Percentiles rank a stretch among this genome's conserved stretches.
Evolutionary conservation across 2,888 invertebrate genomes (phyloP).

Genomic region (Hypselothyrea guttata): DNA sequence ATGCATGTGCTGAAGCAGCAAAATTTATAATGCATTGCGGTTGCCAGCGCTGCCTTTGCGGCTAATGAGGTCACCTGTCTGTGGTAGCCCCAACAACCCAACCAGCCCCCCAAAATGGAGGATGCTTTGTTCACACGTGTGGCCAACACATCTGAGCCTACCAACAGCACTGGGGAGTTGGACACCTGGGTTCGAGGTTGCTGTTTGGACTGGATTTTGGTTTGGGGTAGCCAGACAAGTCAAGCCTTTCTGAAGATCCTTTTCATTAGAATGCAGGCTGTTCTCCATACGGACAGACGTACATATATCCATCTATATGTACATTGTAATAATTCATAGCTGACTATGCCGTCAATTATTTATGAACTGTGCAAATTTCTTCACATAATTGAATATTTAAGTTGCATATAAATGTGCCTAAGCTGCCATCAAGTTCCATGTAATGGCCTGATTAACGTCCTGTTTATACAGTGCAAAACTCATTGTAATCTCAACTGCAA

Average conservation of each 20-base stretch:
- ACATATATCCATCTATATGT: constrained; percentile 13
- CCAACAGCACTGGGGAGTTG: constrained; percentile 9
- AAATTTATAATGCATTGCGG: constrained; percentile 70
- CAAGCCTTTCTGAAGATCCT: constrained; percentile 40
- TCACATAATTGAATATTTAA: constrained; percentile 73
- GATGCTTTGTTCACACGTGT: constrained; percentile 39
- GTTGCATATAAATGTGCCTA: constrained; percentile 31
- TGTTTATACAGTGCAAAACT: constrained; percentile 1
- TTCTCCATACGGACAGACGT: constrained; percentile 21
- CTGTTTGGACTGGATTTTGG: no score
- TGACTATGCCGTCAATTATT: constrained; percentile 52
- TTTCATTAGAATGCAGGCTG: constrained; percentile 64
- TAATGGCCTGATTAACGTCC: background rate
- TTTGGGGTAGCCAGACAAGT: constrained; percentile 22
- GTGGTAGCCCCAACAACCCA: constrained; percentile 21
- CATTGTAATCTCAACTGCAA: background rate
- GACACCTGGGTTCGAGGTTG: constrained; percentile 33
- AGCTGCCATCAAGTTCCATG: background rate
- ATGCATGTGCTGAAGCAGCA: constrained; percentile 51
- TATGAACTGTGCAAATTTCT: constrained; percentile 32
- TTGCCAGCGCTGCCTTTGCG: constrained; percentile 46
- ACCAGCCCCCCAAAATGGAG: constrained; percentile 6
- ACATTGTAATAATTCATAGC: constrained; percentile 64
- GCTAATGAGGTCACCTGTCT: constrained; percentile 58
- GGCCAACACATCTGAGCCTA: constrained; percentile 25